phyloP scores from a whole-genome alignment of 2,113 vertebrate genomes.

The Poeciliopsis turrubarensis region DNA sequence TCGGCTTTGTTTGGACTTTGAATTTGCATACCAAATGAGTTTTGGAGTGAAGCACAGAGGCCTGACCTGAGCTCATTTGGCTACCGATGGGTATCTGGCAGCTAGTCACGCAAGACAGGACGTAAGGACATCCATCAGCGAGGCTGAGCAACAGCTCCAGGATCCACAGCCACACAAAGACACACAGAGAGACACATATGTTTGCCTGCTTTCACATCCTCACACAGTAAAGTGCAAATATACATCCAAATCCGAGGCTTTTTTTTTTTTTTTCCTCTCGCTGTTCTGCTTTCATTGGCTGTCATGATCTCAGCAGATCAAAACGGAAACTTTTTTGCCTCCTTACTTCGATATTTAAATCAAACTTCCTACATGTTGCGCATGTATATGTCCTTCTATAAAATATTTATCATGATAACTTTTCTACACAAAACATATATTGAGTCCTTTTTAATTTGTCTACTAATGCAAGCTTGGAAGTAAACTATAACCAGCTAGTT shows the following conservation, averaged over 20 bases:
- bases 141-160: conserved; percentile 26
- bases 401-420: too few relatives aligned
- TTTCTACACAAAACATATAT: too few relatives aligned
- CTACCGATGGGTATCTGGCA: conserved; percentile 80
- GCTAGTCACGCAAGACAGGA: conserved; percentile 76
- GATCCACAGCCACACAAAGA: conserved; percentile 38
- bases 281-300: too few relatives aligned
- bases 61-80: conserved; percentile 81
- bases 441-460: too few relatives aligned
- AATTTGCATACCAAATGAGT: conserved; percentile 84
- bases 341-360: too few relatives aligned
- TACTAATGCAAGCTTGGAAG: too few relatives aligned
- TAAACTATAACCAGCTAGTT: too few relatives aligned
- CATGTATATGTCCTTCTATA: too few relatives aligned
- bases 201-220: conserved; percentile 5
- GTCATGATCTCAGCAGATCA: too few relatives aligned
- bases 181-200: conserved; percentile 29
- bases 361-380: too few relatives aligned
- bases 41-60: conserved; percentile 64
- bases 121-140: conserved; percentile 61
- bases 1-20: conserved; percentile 77
- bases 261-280: not conserved
- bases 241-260: not conserved
- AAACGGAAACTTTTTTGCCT: too few relatives aligned
- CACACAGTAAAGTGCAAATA: conserved; percentile 9